Evolutionary conservation across 2,888 invertebrate species (phyloP).

Genomic region (Parochlus steinenii): DNA sequence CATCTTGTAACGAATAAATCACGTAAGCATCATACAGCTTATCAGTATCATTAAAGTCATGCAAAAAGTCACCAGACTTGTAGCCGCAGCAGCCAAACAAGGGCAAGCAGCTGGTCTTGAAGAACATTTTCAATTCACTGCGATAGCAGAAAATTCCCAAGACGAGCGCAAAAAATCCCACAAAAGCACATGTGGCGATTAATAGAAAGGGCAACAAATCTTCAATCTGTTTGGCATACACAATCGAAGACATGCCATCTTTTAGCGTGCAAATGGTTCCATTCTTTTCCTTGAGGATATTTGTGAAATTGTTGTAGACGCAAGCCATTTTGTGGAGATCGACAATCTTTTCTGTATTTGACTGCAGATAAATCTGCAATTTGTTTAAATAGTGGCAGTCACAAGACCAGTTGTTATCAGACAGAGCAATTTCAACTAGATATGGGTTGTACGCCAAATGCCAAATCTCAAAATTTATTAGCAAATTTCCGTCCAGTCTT

Average conservation of each 20-base stretch:
- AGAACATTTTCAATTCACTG: conserved; percentile 50
- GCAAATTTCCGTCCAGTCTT: conserved; percentile 67
- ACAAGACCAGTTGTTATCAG: conserved; percentile 81
- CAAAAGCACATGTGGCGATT: conserved; percentile 59
- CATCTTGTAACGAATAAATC: conserved; percentile 86
- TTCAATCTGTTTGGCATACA: conserved; percentile 51
- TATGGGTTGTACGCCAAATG: conserved; percentile 68
- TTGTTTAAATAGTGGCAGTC: conserved; percentile 70
- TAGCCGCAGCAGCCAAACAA: conserved; percentile 58
- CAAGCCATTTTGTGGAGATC: conserved; percentile 64
- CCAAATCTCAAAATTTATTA: conserved; percentile 73
- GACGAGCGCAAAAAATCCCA: conserved; percentile 56
- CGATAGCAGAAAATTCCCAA: conserved; percentile 69
- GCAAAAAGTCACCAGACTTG: conserved; percentile 62
- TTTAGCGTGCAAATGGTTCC: conserved; percentile 58
- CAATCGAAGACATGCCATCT: conserved; percentile 53
- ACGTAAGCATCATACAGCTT: conserved; percentile 90
- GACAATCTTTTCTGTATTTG: conserved; percentile 61
- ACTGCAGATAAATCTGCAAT: conserved; percentile 63
- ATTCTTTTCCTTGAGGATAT: conserved; percentile 59
- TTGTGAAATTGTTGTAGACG: conserved; percentile 54
- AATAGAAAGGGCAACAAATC: conserved; percentile 65
- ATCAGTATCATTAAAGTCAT: conserved; percentile 58
- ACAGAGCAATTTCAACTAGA: conserved; percentile 68
- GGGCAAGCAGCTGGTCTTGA: conserved; percentile 49